Evolutionary conservation across 2,113 vertebrate species (phyloP).

Genomic region (Tamias sibiricus): DNA sequence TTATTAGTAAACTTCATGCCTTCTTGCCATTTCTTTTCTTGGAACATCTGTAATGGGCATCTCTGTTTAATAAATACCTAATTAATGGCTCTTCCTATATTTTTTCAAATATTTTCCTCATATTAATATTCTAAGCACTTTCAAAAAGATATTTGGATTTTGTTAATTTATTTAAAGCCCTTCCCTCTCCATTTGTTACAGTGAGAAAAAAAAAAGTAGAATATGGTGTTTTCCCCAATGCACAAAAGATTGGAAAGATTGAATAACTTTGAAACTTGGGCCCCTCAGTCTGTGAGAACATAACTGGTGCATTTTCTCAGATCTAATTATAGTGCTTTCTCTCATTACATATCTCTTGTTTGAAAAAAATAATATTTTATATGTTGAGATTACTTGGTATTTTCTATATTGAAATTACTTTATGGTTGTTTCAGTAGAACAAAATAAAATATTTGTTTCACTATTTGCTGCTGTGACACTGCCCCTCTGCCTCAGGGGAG

Average conservation of each 20-base stretch:
- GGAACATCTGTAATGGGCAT: neutral
- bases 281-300: neutral
- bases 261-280: neutral
- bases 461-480: neutral
- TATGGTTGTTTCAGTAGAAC: neutral
- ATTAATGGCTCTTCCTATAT: neutral
- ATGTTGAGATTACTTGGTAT: too few species aligned
- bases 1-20: neutral
- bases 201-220: neutral
- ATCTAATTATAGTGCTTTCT: neutral
- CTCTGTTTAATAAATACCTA: neutral
- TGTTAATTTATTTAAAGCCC: neutral
- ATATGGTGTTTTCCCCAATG: neutral
- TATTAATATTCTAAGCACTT: neutral
- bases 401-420: conserved; percentile 14
- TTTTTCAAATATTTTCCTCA: neutral
- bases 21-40: neutral
- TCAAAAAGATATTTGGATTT: neutral
- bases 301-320: neutral
- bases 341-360: neutral
- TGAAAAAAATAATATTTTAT: neutral
- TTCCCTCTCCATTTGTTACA: neutral
- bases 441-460: neutral
- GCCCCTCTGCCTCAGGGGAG: neutral
- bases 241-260: neutral